phyloP scores from a whole-genome alignment of 1,140 invertebrate genomes.

The Homalodisca vitripennis region DNA sequence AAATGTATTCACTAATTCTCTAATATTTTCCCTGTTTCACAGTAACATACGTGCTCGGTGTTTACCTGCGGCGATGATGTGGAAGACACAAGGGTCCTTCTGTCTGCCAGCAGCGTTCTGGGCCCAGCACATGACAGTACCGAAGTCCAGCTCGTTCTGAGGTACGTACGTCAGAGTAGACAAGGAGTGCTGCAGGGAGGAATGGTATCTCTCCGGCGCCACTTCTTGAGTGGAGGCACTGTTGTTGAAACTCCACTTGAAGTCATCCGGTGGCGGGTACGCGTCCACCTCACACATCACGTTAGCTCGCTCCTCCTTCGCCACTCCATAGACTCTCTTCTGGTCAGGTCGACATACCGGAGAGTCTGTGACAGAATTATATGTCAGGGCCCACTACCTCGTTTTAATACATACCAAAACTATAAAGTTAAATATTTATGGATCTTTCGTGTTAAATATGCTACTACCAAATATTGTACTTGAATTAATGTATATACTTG shows the following conservation, averaged over 20 bases:
- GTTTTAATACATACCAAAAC: neutral
- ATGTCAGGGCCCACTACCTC: no score
- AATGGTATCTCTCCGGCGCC: slow-evolving; percentile 58
- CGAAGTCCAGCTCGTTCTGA: slow-evolving; percentile 72
- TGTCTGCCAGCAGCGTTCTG: slow-evolving; percentile 65
- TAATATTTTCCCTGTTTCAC: no score
- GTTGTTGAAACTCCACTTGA: slow-evolving; percentile 89
- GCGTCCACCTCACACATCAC: slow-evolving; percentile 84
- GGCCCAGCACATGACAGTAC: slow-evolving; percentile 67
- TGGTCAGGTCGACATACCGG: slow-evolving; percentile 78
- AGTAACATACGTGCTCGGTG: no score
- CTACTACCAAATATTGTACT: no score
- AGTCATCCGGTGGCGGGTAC: slow-evolving; percentile 77
- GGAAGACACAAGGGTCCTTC: slow-evolving; percentile 68
- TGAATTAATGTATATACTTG: no score
- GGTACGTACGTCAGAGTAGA: slow-evolving; percentile 78
- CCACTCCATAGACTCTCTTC: slow-evolving; percentile 80
- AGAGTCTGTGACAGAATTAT: slow-evolving; percentile 71
- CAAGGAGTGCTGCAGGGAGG: slow-evolving; percentile 51
- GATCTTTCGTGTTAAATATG: no score
- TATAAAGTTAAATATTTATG: no score
- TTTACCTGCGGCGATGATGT: slow-evolving; percentile 71
- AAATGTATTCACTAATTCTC: no score
- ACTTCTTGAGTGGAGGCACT: slow-evolving; percentile 78
- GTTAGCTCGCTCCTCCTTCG: slow-evolving; percentile 74